Base-by-base conservation (phyloP, 2,797 vertebrate species). In the Leptoclinus maculatus region DNA sequence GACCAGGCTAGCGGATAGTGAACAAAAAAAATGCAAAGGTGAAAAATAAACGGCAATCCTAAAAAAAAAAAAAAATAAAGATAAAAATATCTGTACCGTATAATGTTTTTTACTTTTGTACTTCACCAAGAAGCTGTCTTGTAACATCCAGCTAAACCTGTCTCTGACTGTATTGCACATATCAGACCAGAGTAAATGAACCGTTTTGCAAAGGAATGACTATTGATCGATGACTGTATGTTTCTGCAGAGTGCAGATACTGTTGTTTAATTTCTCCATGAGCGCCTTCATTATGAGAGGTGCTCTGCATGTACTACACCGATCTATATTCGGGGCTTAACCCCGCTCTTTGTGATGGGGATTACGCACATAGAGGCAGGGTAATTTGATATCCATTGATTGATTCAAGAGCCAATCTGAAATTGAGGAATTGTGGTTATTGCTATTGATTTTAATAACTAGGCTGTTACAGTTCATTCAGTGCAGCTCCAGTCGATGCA, bases 371-470 rank as follows among this genome's bases (percentile, higher is more conserved):
- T 90, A 87, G 90, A 93, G 90, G 88, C 90, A 84, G 66, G 85
- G 83, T 95, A 94, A 96, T 95, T 95, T 94, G 87, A 95, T 94
- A 94, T 93, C 74, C 89, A 96, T 94, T 93, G 95, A 96, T 94
- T 93, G 88, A 90, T 87, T 93, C 87, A 89, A 90, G 91, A 94
- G 90, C 86, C 87, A 86, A 93, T 94, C 85, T 92, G 84, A 93
- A 92, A 93, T 94, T 94, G 92, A 94, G 88, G 82, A 91, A 95
- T 95, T 93, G 91, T 88, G 93, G 93, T 95, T 95, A 95, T 96
- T 95, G 93, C 92, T 94, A 96, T 95, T 95, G 96, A 96, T 96
- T 95, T 95, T 91, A 95, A 95, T 96, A 95, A 96, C 94, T 91
- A 95, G 93, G 87, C 92, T 93, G 91, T 94, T 95, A 91, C 91